A percentile compares a stretch with the other conserved stretches of the same genome.
Evolutionary conservation across 2,888 invertebrate species (phyloP).

Genomic region (Synergus umbraculus): DNA sequence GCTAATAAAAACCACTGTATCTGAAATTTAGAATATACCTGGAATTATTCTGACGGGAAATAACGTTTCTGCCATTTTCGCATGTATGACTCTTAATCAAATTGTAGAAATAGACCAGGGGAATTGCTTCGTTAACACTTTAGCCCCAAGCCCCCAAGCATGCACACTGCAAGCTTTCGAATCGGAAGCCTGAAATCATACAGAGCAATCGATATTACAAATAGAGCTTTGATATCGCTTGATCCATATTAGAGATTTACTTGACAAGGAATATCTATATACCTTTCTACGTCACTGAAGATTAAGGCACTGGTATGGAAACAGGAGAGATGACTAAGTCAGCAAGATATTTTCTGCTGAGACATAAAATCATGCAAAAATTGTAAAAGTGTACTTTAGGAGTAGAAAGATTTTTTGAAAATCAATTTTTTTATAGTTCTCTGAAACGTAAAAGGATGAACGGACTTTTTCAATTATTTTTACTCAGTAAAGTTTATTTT

Average conservation of each 20-base stretch:
- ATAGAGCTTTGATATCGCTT: constrained; percentile 19
- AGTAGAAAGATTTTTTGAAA: no score
- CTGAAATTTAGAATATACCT: neutral
- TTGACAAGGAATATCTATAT: neutral
- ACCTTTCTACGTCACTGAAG: constrained; percentile 12
- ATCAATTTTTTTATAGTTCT: no score
- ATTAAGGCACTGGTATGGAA: neutral
- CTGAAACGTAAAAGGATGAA: no score
- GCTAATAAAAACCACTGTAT: neutral
- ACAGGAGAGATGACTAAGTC: neutral
- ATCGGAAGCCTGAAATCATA: neutral
- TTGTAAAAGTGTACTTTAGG: neutral
- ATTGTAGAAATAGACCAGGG: constrained; percentile 22
- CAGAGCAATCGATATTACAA: constrained; percentile 5
- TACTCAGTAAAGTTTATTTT: no score
- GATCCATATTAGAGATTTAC: constrained; percentile 21
- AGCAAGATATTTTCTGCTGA: neutral
- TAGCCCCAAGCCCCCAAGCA: neutral
- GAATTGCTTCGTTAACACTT: constrained; percentile 15
- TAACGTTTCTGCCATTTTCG: neutral
- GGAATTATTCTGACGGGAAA: constrained; percentile 1
- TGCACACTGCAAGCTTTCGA: neutral
- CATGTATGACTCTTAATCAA: constrained; percentile 3
- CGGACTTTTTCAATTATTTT: no score
- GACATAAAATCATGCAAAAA: neutral